Evolutionary conservation across 1,140 invertebrate species (phyloP), one percentile per base, ranked within the genome.

Genomic region (Nylanderia fulva): DNA sequence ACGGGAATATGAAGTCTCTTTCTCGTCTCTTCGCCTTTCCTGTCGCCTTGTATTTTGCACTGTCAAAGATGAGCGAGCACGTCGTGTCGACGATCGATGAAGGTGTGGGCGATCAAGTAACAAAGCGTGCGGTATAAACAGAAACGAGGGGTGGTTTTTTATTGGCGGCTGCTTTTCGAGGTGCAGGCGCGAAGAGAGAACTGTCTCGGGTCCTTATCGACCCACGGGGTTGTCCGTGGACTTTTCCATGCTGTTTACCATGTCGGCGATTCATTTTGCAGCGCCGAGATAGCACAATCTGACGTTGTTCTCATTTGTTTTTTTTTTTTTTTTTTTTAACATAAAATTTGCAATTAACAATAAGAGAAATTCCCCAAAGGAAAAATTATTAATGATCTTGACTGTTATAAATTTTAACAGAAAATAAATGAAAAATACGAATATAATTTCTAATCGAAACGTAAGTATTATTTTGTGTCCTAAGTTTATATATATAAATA

Each of bases 51-150:
- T 71, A 77, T 76, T 75, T 71, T 80, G 33, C 75, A 60, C 75
- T 88, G 75, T 88, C 88, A 84, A 86, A 85, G 85, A 90, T 89
- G 88, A 89, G 80, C 29, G 48, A 74, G 27, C 54, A 52, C 68
- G 54, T 45, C 54, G 76, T 64, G 77, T 86, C 58, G 72, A 39
- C 88, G 85, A 89, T 89, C 88, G 88, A 90, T 89, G 85, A 86
- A 90, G 69, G 79, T 84, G 88, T 86, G 82, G 88, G 88, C 87
- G 87, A 85, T 74, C 48, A 72, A 85, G 71, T 75, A 84, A 89
- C 87, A 85, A 89, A 88, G 82, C 29, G 56, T 58, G 52, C 68
- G 75, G 75, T 69, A 89, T 84, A 89, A 90, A 86, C 85, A 85
- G 74, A 52, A 68, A 74, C 79, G 71, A n/a, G 84, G 76, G 82